A percentile compares a stretch with the other conserved stretches of the same genome.
phyloP scores from a whole-genome alignment of 2,113 vertebrate species.

The Mormyrus lacerda region DNA sequence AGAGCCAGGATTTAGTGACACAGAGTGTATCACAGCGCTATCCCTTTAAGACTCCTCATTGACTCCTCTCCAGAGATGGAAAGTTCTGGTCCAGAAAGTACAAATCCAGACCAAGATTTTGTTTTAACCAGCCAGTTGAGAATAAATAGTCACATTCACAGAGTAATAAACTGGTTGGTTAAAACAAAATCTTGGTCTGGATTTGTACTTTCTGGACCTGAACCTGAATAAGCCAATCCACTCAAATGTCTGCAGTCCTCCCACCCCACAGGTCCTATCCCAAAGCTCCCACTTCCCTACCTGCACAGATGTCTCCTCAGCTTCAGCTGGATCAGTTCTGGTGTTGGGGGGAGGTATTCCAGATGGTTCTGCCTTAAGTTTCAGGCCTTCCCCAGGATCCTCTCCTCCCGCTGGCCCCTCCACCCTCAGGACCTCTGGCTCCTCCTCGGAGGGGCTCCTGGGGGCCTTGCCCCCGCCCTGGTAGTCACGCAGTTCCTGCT shows the following conservation, averaged over 20 bases:
- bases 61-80: background rate
- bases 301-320: constrained; percentile 54
- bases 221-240: background rate
- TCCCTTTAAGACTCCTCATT: background rate
- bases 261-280: background rate
- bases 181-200: background rate
- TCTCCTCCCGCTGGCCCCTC: constrained; percentile 59
- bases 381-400: constrained; percentile 47
- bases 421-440: constrained; percentile 63
- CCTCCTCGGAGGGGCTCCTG: constrained; percentile 57
- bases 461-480: constrained; percentile 54
- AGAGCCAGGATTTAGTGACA: background rate
- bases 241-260: background rate
- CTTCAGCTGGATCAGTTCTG: constrained; percentile 66
- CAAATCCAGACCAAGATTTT: background rate
- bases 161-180: background rate
- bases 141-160: background rate
- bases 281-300: constrained; percentile 50
- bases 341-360: constrained; percentile 43
- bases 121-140: background rate
- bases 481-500: constrained; percentile 71
- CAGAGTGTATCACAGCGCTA: background rate
- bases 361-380: constrained; percentile 47
- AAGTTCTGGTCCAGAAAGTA: background rate
- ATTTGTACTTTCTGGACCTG: background rate